Evolutionary conservation across 2,113 vertebrate species (phyloP), one percentile per base, ranked within the genome.

Genomic region (Hiodon tergisus): DNA sequence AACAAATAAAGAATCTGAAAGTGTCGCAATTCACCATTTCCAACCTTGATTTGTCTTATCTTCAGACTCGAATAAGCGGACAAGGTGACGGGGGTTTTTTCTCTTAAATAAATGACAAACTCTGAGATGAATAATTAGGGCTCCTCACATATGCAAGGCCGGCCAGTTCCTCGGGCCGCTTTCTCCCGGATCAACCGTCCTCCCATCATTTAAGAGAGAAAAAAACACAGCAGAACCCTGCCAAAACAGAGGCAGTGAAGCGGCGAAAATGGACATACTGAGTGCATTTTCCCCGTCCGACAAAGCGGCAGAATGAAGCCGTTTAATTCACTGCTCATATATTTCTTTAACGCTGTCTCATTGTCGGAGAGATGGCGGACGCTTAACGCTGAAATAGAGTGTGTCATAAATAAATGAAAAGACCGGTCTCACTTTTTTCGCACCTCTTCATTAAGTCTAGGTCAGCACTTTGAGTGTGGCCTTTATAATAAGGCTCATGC

Each of bases 101-200:
- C 31, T 31, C 69, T 17, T 60, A 50, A 46, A 71, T 71, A 69
- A 69, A 10, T 60, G 57, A 13, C 14, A 5, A 71, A 50, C 14
- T 71, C 70, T 48, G 14, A 58, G 60, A 58, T 59, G 13, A 46
- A 71, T 60, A 71, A 71, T 71, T 71, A 70, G 57, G 53, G 31
- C 46, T 60, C 46, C 46, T 60, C 11, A 4, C 58, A 71, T 71
- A 5, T 71, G 55, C 54, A 47, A 71, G 46, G 9, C 10, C 31
- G 59, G 55, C 31, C 31, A 46, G 17, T 14, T 71, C 4, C 31
- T 31, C 31, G n/a, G n/a, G n/a, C 31, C 50, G 57, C 51, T 54
- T 14, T 60, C 70, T 59, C 46, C 54, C 70, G 47, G 70, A 47
- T 50, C 55, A 71, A 48, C 58, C 70, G 7, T 58, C 57, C 57